Evolutionary conservation across 92 coral and sea anemone genomes (phyloP).

Genomic region (Epizoanthus stellaris): DNA sequence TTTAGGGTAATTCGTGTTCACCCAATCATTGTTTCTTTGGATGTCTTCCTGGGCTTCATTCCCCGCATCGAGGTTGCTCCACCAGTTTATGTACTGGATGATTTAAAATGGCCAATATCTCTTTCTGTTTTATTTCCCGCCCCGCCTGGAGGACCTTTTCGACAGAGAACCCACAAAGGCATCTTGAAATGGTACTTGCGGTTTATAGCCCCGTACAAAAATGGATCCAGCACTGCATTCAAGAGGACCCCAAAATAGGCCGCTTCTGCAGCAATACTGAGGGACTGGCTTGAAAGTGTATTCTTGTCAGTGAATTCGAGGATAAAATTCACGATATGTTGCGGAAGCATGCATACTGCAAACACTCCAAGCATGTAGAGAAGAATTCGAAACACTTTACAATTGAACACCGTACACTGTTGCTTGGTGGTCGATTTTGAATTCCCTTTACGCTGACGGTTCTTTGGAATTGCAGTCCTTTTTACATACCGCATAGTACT

Average conservation of each 20-base stretch:
- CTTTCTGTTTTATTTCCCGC: neutral
- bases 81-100: neutral
- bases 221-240: slow-evolving; percentile 21
- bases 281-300: neutral
- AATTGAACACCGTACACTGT: slow-evolving; percentile 14
- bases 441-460: neutral
- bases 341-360: slow-evolving; percentile 27
- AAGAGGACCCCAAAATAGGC: slow-evolving; percentile 20
- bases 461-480: neutral
- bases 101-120: neutral
- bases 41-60: neutral
- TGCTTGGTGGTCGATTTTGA: neutral
- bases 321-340: slow-evolving; percentile 24
- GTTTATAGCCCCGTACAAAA: slow-evolving; percentile 31
- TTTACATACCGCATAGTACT: slow-evolving; percentile 12
- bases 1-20: too few species aligned
- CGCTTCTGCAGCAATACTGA: slow-evolving; percentile 4
- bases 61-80: neutral
- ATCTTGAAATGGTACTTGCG: neutral
- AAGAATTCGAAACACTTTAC: slow-evolving; percentile 22
- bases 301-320: slow-evolving; percentile 21
- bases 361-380: slow-evolving; percentile 26
- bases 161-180: neutral
- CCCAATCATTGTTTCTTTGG: too few species aligned
- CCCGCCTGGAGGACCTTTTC: neutral